Base-by-base conservation (phyloP, 1,140 invertebrate species). In the Drosophila ogumai region DNA sequence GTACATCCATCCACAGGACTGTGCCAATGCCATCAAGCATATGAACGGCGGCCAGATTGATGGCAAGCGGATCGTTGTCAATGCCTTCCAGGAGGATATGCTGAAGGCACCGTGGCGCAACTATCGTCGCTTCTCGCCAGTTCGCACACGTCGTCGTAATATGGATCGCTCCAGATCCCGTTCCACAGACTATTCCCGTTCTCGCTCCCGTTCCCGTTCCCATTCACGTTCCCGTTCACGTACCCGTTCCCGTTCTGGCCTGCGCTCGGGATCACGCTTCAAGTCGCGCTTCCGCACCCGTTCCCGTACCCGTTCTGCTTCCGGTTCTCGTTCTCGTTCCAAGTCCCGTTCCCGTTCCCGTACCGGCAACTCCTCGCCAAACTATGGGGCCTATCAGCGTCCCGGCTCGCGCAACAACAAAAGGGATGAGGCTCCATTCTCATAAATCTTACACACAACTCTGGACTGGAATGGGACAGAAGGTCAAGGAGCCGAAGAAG, bases 11-110 rank as follows among this genome's bases (percentile, higher is more conserved):
- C 58, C 84, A 6, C 25, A 65, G 31, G 82, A 87, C 46, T 88
- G 82, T 12, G 43, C 69, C 36, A n/a, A 25, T 8, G 82, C 82
- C 19, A 61, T 72, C 12, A 69, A 54, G 52, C 77, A 72, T 32
- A 87, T 87, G 82, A 60, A 87, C 38, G 82, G 82, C 2, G 79
- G 82, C 3, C 63, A 59, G 36, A 82, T 87, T 19, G 82, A 87
- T 43, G 72, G 60, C n/a, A 56, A 64, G 19, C 56, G 56, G 3
- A 77, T 87, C 3, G 15, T 72, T 7, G 82, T 87, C 19, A 64
- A 76, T 0, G 71, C 84, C 9, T 87, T 87, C 25, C 43, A 73
- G 38, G 41, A 52, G 32, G 55, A 25, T 17, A 77, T 64, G 74
- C 43, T 86, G 22, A 58, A 67, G 28, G 44, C 43, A 0, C 82